Conservation (phyloP, 2,797 vertebrate species). For the Aeoliscus strigatus region DNA sequence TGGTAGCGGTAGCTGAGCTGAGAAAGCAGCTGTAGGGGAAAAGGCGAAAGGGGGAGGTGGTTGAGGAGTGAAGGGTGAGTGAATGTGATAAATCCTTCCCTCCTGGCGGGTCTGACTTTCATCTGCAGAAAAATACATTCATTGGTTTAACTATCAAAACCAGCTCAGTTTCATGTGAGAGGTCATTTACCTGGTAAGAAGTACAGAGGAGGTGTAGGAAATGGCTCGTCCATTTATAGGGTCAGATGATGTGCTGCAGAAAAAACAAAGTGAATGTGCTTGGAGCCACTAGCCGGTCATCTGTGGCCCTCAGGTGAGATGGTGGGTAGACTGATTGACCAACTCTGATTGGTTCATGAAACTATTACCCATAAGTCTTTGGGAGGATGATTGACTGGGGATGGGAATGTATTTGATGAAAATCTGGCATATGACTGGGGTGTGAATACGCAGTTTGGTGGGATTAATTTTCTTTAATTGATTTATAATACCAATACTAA, state of each 20-base stretch:
- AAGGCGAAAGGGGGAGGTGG: conserved; percentile 14
- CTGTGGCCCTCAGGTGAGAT: conserved; percentile 43
- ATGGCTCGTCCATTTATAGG: conserved; percentile 37
- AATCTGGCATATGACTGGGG: too few relatives aligned
- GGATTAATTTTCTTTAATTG: too few relatives aligned
- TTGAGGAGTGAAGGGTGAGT: conserved; percentile 28
- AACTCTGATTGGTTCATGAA: conserved; percentile 41
- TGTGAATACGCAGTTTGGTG: too few relatives aligned
- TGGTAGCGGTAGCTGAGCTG: conserved; percentile 7
- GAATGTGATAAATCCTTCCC: conserved; percentile 32
- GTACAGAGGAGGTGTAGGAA: conserved; percentile 42
- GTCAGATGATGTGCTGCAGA: background rate
- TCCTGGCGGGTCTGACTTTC: conserved; percentile 1
- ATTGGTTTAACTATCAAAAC: too few relatives aligned
- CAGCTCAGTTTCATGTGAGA: too few relatives aligned
- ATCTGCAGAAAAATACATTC: conserved; percentile 10
- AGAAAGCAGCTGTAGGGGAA: conserved; percentile 12
- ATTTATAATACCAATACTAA: too few relatives aligned
- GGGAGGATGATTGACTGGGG: too few relatives aligned
- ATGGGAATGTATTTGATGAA: too few relatives aligned
- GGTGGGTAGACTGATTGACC: conserved; percentile 32
- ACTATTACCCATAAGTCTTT: conserved; percentile 24
- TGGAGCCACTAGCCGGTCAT: conserved; percentile 15
- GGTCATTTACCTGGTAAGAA: conserved; percentile 48
- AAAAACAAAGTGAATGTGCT: background rate